phyloP scores from a whole-genome alignment of 2,797 vertebrate genomes.

The Otolemur crassicaudatus region DNA sequence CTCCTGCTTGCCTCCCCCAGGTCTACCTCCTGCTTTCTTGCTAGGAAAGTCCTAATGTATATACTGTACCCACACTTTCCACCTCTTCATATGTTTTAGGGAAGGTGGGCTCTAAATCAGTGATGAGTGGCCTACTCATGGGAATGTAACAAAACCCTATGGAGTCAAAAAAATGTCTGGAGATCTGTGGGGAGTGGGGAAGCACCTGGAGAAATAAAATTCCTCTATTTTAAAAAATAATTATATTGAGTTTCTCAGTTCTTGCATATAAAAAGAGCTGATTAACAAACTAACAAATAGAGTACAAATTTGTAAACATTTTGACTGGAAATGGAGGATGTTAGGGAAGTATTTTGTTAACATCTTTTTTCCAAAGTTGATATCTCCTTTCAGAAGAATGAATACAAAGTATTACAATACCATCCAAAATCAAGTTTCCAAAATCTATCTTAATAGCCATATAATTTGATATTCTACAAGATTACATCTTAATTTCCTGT shows the following conservation, averaged over 20 bases:
- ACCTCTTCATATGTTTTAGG: rapidly evolving
- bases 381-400: slow-evolving; percentile 7
- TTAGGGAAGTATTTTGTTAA: not conserved
- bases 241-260: not conserved
- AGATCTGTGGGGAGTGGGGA: not conserved
- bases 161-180: too few relatives aligned
- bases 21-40: not conserved
- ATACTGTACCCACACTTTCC: not conserved
- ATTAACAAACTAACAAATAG: not conserved
- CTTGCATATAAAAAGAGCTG: not conserved
- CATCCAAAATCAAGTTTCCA: not conserved
- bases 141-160: too few relatives aligned
- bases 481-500: not conserved
- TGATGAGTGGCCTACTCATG: not conserved
- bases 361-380: not conserved
- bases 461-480: not conserved
- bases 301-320: not conserved
- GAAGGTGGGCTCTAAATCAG: too few relatives aligned
- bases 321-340: not conserved
- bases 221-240: not conserved
- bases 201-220: not conserved
- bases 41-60: too few relatives aligned
- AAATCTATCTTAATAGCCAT: not conserved
- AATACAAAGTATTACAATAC: not conserved
- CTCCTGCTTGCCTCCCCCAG: not conserved